Evolutionary conservation across 2,113 vertebrate genomes (phyloP).

Genomic region (Scophthalmus maximus): DNA sequence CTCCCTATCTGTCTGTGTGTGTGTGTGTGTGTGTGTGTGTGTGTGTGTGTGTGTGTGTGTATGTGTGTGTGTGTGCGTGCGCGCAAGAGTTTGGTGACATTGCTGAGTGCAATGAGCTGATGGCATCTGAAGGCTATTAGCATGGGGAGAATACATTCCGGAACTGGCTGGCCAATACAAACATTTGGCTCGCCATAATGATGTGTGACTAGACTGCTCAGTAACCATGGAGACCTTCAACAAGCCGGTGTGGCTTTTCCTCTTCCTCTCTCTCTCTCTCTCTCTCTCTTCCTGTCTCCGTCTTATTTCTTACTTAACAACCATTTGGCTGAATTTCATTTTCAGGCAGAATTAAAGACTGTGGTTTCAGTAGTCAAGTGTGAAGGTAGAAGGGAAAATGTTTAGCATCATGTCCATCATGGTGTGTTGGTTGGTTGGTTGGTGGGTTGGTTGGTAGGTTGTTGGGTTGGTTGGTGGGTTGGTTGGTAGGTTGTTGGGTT

Average conservation of each 20-base stretch:
- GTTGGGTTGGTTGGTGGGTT: no score
- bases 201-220: constrained; percentile 80
- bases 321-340: constrained; percentile 47
- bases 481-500: no score
- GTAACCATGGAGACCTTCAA: constrained; percentile 79
- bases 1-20: neutral
- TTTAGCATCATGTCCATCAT: neutral
- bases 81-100: constrained; percentile 64
- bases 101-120: constrained; percentile 78
- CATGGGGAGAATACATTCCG: constrained; percentile 81
- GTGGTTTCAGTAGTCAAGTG: neutral
- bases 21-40: constrained; percentile 36
- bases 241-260: constrained; percentile 51
- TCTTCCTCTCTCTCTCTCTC: constrained; percentile 9
- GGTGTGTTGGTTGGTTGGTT: no score
- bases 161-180: constrained; percentile 80
- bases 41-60: constrained; percentile 34
- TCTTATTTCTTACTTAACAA: constrained; percentile 30
- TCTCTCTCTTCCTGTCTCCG: neutral
- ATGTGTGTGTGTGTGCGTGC: constrained; percentile 37
- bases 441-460: no score
- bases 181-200: constrained; percentile 78
- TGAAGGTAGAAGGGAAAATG: no score
- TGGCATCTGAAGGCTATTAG: constrained; percentile 83
- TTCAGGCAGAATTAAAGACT: constrained; percentile 28